These are phyloP conservation scores for Copidosoma floridanum DNA, from an alignment of 1,140 invertebrate species.

Conservation along the genomic window DNA sequence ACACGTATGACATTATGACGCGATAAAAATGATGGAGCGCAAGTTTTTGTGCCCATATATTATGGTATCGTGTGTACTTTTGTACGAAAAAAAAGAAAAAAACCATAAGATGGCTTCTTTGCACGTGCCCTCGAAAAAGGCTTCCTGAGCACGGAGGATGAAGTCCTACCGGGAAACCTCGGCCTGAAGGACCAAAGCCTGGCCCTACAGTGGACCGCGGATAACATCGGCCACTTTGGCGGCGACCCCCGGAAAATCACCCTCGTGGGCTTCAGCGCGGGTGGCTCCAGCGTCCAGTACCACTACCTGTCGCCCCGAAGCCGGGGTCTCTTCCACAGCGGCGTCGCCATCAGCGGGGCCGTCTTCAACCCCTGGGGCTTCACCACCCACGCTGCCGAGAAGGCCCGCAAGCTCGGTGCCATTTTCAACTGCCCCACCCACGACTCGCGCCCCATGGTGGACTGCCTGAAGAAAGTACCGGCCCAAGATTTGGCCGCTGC, in stretches of 20 bases:
- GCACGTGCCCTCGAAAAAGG: slow-evolving; percentile 39
- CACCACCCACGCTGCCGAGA: slow-evolving; percentile 61
- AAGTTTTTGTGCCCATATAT: too few relatives aligned
- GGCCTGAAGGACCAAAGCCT: slow-evolving; percentile 23
- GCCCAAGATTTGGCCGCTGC: slow-evolving; percentile 54
- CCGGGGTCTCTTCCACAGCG: slow-evolving; percentile 45
- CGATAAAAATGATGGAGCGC: too few relatives aligned
- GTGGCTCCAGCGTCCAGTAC: slow-evolving; percentile 11
- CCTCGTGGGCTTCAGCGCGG: slow-evolving; percentile 16
- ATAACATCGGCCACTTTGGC: slow-evolving; percentile 15
- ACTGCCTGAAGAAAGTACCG: slow-evolving; percentile 64
- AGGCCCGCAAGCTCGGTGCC: slow-evolving; percentile 62
- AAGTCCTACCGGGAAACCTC: slow-evolving; percentile 15
- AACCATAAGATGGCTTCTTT: too few relatives aligned
- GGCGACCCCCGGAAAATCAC: slow-evolving; percentile 13
- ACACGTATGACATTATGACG: too few relatives aligned
- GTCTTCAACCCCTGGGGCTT: slow-evolving; percentile 68
- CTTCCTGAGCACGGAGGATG: slow-evolving; percentile 38
- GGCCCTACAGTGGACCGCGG: slow-evolving; percentile 8
- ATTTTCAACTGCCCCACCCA: slow-evolving; percentile 64
- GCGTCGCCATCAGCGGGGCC: slow-evolving; percentile 72
- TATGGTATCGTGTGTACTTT: too few relatives aligned
- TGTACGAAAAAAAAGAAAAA: too few relatives aligned
- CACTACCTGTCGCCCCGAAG: slow-evolving; percentile 16
- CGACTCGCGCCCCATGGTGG: slow-evolving; percentile 58